Evolutionary conservation across 1,140 invertebrate species (phyloP), one percentile per base, ranked within the genome.

Genomic region (Stratiolaelaps scimitus): DNA sequence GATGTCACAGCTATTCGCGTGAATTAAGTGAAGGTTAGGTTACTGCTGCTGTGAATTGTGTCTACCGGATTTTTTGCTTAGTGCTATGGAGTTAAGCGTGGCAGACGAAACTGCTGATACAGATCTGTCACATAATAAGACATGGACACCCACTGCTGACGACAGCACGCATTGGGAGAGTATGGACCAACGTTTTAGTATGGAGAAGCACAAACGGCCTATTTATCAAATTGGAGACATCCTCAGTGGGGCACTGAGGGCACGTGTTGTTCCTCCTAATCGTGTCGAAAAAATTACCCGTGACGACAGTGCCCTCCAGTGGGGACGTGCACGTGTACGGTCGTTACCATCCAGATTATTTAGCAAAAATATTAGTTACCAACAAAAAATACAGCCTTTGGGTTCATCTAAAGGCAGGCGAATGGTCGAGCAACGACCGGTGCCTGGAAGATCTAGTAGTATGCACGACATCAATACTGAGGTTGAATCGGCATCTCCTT

Each of bases 281-380:
- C 53, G 53, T 15, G 34, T 60, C 53, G 53, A 60, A 23, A 60
- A 60, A 34, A 60, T 60, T 34, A 60, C 53, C 26, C 53, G 53
- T 17, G 53, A 60, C 10, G 53, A 60, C 53, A 60, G 53, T 60
- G 53, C 53, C 15, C 26, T 60, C 26, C 53, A 15, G 10, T 40
- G 34, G 34, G 34, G 34, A 40, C 34, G 34, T 19, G 53, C 26
- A 20, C 53, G 53, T 26, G 53, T 60, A 23, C 17, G 53, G 26
- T 60, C 53, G 10, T 34, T 60, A 17, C 53, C 53, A 34, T 29
- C 15, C 2, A 60, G 53, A 60, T 23, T 60, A 5, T 60, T 60
- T 34, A 60, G 53, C 20, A 60, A 23, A 34, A 60, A 60, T 60
- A 60, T 60, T 26, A 29, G 53, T 23, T 60, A 60, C 23, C 53